phyloP scores from a whole-genome alignment of 2,113 vertebrate species.

The Oryctolagus cuniculus region DNA sequence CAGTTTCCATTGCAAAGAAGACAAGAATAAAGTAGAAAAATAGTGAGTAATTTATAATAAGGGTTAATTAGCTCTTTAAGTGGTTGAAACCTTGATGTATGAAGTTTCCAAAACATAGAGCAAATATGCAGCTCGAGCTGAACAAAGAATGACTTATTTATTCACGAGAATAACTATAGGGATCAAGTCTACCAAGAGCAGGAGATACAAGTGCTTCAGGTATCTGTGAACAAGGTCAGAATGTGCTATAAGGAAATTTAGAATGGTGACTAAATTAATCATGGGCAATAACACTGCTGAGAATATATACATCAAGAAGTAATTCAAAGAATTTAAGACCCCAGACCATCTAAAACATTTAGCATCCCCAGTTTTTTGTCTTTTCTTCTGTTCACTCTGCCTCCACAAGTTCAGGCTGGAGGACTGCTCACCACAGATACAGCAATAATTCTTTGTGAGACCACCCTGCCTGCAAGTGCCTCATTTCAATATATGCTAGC shows the following conservation, averaged over 20 bases:
- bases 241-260: not conserved
- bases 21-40: not conserved
- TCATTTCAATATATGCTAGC: not conserved
- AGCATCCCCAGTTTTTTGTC: not conserved
- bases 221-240: not conserved
- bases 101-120: slow-evolving; percentile 41
- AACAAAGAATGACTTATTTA: not conserved
- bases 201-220: not conserved
- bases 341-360: not conserved
- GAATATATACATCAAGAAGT: not conserved
- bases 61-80: slow-evolving; percentile 46
- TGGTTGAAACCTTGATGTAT: not conserved
- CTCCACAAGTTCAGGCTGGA: not conserved
- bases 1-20: slow-evolving; percentile 53
- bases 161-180: not conserved
- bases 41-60: slow-evolving; percentile 36
- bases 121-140: not conserved
- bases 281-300: not conserved
- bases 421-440: not conserved
- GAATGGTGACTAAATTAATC: not conserved
- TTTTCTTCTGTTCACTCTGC: not conserved
- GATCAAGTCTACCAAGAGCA: not conserved
- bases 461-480: not conserved
- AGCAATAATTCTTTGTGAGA: not conserved
- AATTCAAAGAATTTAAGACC: not conserved